These are phyloP conservation scores for Neodon shergylaensis DNA, from an alignment of 2,113 vertebrate species.

Conservation along the genomic window DNA sequence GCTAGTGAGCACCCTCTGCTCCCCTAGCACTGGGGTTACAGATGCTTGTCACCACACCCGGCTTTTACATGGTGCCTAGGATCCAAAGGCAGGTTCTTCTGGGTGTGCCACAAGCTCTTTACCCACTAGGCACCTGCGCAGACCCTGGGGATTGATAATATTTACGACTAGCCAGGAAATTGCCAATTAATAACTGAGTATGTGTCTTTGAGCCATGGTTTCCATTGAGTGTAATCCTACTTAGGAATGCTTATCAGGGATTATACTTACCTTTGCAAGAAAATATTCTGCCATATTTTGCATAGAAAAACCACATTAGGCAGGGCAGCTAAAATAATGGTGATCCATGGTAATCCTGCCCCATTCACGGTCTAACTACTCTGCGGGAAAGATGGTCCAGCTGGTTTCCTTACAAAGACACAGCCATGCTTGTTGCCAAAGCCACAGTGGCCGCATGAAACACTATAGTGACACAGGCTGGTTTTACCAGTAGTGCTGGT, in stretches of 20 bases:
- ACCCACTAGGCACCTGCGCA: too few species aligned
- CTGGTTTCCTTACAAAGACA: not conserved
- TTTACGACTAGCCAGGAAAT: not conserved
- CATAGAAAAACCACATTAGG: not conserved
- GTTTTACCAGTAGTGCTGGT: not conserved
- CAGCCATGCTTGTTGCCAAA: not conserved
- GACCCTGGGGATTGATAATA: not conserved
- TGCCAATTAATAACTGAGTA: not conserved
- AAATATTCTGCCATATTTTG: conserved; percentile 18
- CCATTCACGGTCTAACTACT: not conserved
- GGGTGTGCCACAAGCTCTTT: not conserved
- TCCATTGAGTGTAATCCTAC: not conserved
- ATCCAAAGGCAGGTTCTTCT: not conserved
- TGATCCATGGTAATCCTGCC: not conserved
- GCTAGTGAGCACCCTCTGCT: not conserved
- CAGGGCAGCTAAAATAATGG: not conserved
- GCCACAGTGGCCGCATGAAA: not conserved
- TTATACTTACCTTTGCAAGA: conserved; percentile 12
- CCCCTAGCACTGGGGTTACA: too few species aligned
- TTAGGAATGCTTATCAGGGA: not conserved
- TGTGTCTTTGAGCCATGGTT: not conserved
- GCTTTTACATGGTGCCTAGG: not conserved
- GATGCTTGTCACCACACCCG: not conserved
- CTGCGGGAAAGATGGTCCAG: not conserved
- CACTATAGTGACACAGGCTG: not conserved